Conservation (phyloP, 2,888 invertebrate species). For the Chymomyza caudatula region DNA sequence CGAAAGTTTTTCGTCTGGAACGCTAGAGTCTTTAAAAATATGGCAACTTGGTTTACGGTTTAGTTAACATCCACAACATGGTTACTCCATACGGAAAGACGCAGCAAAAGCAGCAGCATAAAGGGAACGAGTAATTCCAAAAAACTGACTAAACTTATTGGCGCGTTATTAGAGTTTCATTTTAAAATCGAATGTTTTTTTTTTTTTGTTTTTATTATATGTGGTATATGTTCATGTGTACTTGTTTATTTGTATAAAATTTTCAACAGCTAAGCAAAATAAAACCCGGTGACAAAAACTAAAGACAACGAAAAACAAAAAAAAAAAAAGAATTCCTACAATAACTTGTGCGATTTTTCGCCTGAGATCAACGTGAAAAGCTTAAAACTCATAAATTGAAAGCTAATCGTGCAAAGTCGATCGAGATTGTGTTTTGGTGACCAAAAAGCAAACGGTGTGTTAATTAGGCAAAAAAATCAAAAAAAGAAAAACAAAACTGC, state of each 20-base stretch:
- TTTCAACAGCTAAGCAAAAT: constrained; percentile 36
- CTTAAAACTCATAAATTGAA: constrained; percentile 59
- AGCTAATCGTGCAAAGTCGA: constrained; percentile 46
- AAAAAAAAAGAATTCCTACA: constrained; percentile 18
- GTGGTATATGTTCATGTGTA: not conserved
- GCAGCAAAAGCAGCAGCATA: not conserved
- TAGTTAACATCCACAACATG: not conserved
- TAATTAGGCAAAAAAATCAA: constrained; percentile 50
- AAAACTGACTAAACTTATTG: not conserved
- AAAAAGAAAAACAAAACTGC: constrained; percentile 11
- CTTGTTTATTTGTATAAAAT: constrained; percentile 20
- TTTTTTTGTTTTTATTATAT: too few species aligned
- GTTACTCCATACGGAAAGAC: not conserved
- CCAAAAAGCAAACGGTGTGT: constrained; percentile 21
- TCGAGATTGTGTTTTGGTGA: constrained; percentile 21
- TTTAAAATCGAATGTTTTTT: not conserved
- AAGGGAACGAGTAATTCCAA: too few species aligned
- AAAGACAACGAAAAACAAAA: constrained; percentile 28
- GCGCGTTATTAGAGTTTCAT: not conserved
- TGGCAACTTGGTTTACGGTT: not conserved
- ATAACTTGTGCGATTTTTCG: constrained; percentile 43
- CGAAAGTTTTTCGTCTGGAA: not conserved
- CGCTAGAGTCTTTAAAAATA: too few species aligned
- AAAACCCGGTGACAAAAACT: constrained; percentile 17
- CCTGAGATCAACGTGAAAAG: constrained; percentile 40